Percentiles rank a stretch among this genome's conserved stretches.
phyloP scores from a whole-genome alignment of 2,113 vertebrate genomes.

The Myiagra hebetior region DNA sequence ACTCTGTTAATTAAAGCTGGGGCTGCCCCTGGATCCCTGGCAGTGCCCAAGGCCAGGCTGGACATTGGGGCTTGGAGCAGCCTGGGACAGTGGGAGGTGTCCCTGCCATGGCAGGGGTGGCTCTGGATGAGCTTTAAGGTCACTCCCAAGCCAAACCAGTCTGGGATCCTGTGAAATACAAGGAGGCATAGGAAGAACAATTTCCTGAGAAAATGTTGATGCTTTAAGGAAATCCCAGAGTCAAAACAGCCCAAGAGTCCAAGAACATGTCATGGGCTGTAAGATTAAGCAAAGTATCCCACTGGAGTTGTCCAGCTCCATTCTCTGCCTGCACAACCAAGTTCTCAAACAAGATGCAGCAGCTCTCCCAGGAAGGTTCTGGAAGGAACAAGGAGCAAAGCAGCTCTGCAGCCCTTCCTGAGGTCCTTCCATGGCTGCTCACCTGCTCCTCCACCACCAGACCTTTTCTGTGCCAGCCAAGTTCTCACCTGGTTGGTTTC shows the following conservation, averaged over 20 bases:
- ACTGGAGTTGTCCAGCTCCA: background rate
- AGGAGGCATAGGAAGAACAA: background rate
- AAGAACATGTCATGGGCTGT: background rate
- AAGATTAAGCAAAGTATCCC: background rate
- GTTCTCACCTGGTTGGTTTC: constrained; percentile 88
- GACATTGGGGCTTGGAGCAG: background rate
- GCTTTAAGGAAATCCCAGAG: background rate
- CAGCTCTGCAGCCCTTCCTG: background rate
- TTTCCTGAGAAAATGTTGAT: background rate
- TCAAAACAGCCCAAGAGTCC: accelerated
- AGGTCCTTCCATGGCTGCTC: background rate
- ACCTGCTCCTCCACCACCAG: background rate
- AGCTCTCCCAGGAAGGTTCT: background rate
- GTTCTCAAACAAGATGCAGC: background rate
- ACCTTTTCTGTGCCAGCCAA: background rate
- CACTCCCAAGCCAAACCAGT: background rate
- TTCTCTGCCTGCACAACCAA: background rate
- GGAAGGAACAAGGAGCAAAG: background rate
- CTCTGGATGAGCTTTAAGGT: background rate
- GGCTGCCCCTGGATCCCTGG: background rate
- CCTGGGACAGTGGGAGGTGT: background rate
- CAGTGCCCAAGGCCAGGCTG: accelerated
- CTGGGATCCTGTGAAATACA: background rate
- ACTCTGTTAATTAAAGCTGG: background rate
- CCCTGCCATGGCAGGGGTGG: background rate